phyloP scores from a whole-genome alignment of 1,140 invertebrate genomes.

The Listronotus bonariensis region DNA sequence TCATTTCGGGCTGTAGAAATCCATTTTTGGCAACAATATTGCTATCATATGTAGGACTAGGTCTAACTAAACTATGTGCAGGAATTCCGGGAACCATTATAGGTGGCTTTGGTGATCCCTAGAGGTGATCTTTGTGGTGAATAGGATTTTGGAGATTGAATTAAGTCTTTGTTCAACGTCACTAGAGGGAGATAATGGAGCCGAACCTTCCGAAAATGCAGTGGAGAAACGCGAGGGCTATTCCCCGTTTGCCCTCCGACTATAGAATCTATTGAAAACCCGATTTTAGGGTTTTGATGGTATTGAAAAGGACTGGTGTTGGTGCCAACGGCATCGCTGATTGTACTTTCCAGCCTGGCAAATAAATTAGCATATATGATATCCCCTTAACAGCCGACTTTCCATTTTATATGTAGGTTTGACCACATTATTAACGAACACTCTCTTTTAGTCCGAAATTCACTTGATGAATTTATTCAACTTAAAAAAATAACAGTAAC shows the following conservation, averaged over 20 bases:
- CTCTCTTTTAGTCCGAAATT: too few species aligned
- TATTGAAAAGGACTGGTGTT: slow-evolving; percentile 80
- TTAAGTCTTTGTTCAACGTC: slow-evolving; percentile 50
- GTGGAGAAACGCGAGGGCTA: slow-evolving; percentile 50
- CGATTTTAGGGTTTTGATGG: slow-evolving; percentile 88
- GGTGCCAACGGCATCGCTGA: slow-evolving; percentile 90
- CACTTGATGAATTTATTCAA: too few species aligned
- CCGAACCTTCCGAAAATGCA: slow-evolving; percentile 54
- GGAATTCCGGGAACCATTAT: slow-evolving; percentile 60
- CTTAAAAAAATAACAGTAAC: too few species aligned
- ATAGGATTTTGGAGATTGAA: slow-evolving; percentile 56
- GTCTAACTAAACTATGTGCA: slow-evolving; percentile 57
- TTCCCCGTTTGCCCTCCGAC: slow-evolving; percentile 69
- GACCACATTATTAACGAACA: too few species aligned
- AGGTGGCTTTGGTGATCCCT: slow-evolving; percentile 55
- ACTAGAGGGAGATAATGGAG: slow-evolving; percentile 51
- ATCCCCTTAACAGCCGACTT: neutral
- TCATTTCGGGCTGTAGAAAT: slow-evolving; percentile 66
- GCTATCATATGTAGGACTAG: slow-evolving; percentile 54
- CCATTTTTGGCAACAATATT: slow-evolving; percentile 65
- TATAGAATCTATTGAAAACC: slow-evolving; percentile 93
- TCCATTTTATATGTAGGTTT: too few species aligned
- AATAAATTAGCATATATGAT: neutral
- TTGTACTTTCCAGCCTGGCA: slow-evolving; percentile 43
- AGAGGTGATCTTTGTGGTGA: slow-evolving; percentile 47